Conservation (phyloP, 2,113 vertebrate species). For the Cryptomyrus ogoouensis region DNA sequence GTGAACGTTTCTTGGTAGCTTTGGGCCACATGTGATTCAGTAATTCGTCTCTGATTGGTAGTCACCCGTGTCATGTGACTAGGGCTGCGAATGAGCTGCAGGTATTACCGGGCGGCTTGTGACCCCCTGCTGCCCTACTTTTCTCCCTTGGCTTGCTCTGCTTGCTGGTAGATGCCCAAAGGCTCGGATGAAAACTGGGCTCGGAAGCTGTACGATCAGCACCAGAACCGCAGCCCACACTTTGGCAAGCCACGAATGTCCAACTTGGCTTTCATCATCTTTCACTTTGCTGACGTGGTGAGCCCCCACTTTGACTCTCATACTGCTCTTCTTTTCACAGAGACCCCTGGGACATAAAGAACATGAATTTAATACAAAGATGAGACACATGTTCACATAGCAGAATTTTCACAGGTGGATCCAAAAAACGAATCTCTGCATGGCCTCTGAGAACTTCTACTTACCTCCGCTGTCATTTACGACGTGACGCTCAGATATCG, state of each 20-base stretch:
- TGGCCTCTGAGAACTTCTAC: not conserved
- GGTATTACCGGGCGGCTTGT: not conserved
- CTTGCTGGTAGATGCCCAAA: slow-evolving; percentile 63
- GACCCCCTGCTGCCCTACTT: not conserved
- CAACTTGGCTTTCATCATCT: slow-evolving; percentile 55
- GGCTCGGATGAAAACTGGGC: slow-evolving; percentile 70
- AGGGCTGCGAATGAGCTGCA: not conserved
- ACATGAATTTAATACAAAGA: not conserved
- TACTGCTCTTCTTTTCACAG: not conserved
- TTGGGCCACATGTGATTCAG: not conserved
- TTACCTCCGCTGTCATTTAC: not conserved
- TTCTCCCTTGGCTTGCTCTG: not conserved
- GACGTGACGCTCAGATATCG: not conserved
- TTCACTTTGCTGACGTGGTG: slow-evolving; percentile 70
- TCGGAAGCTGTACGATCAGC: slow-evolving; percentile 63
- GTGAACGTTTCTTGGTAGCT: not conserved
- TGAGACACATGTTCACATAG: not conserved
- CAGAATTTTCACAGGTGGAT: not conserved
- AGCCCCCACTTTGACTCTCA: slow-evolving; percentile 11
- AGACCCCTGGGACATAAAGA: not conserved
- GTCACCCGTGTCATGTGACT: not conserved
- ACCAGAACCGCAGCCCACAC: slow-evolving; percentile 52
- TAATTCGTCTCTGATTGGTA: not conserved
- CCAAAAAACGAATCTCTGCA: not conserved
- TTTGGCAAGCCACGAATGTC: slow-evolving; percentile 67